Evolutionary conservation across 2,113 vertebrate species (phyloP).

Genomic region (Petromus typicus): DNA sequence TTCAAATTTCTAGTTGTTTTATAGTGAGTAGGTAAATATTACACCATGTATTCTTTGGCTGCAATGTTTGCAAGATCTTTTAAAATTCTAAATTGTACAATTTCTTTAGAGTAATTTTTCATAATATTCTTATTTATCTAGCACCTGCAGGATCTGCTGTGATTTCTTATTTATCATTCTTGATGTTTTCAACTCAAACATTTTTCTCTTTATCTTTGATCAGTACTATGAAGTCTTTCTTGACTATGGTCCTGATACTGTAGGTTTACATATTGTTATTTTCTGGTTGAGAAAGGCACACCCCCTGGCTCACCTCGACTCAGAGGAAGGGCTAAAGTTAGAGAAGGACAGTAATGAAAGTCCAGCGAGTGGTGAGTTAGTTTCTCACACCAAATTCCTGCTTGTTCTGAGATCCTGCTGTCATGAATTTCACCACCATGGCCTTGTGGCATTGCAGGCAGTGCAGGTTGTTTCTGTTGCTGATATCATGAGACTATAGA

Average conservation of each 20-base stretch:
- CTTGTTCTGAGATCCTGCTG: neutral
- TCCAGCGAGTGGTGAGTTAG: neutral
- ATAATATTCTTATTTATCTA: neutral
- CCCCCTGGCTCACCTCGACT: neutral
- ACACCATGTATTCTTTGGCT: accelerated
- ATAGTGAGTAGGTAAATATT: neutral
- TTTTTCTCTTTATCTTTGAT: neutral
- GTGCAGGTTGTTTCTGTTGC: neutral
- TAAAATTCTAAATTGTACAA: neutral
- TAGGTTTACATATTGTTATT: neutral
- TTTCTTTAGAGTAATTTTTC: neutral
- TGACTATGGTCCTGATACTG: neutral
- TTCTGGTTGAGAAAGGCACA: neutral
- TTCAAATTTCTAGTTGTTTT: neutral
- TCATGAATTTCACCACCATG: neutral
- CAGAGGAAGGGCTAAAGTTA: neutral
- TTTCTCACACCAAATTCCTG: neutral
- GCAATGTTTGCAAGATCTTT: neutral
- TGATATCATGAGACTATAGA: neutral
- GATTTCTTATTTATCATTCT: neutral
- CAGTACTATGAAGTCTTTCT: neutral
- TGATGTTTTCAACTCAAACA: neutral
- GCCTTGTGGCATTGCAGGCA: neutral
- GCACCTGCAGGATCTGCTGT: neutral
- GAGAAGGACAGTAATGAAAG: accelerated